Conservation (phyloP, 2,113 vertebrate genomes). For the Orcinus orca region DNA sequence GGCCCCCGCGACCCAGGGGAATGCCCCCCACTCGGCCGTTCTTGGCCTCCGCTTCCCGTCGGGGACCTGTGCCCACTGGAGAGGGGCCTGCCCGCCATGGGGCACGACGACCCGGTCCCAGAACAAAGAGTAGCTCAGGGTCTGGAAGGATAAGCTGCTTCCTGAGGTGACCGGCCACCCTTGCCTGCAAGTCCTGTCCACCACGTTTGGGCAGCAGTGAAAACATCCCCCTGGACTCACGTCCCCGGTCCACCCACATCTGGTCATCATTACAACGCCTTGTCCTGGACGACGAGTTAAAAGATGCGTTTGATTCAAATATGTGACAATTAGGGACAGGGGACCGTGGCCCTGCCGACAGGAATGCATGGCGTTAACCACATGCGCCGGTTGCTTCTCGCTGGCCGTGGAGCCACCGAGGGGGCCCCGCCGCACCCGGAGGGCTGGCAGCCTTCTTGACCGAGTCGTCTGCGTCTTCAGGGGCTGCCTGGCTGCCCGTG, state of each 20-base stretch:
- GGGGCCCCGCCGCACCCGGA: background rate
- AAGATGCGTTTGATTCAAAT: background rate
- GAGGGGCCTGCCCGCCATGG: accelerated
- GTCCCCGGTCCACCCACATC: background rate
- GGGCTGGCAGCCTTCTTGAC: background rate
- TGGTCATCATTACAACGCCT: accelerated
- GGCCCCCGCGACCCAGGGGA: accelerated
- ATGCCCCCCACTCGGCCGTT: accelerated
- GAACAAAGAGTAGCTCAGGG: background rate
- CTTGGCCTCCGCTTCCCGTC: accelerated
- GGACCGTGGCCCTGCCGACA: background rate
- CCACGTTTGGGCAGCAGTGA: accelerated
- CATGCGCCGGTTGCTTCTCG: background rate
- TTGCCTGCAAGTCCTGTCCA: background rate
- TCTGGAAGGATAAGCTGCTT: background rate
- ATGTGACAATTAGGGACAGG: background rate
- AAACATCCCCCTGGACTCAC: background rate
- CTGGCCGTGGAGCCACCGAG: accelerated
- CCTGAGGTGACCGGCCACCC: accelerated
- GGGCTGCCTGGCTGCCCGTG: accelerated
- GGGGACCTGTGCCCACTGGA: background rate
- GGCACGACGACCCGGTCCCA: accelerated
- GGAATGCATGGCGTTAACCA: background rate
- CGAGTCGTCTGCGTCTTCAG: background rate
- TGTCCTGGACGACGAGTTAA: background rate